Conservation (phyloP, 2,797 vertebrate species). For the Silurus aristotelis region DNA sequence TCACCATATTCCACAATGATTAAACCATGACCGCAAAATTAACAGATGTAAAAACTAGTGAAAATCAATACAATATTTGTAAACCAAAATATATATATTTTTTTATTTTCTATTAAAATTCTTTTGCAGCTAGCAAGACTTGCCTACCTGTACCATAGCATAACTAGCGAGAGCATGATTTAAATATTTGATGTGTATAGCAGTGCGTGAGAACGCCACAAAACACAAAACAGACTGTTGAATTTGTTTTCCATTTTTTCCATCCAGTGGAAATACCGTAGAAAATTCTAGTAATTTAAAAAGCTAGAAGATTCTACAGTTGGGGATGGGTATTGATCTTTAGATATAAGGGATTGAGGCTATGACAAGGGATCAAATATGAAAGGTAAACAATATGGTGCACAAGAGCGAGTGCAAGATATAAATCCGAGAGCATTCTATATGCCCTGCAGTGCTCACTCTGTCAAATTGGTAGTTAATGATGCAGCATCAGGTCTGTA, state of each 20-base stretch:
- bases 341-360: neutral
- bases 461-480: conserved; percentile 14
- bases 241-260: neutral
- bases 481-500: neutral
- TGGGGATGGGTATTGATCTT: neutral
- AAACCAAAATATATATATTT: neutral
- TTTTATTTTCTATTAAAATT: neutral
- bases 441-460: conserved; percentile 1
- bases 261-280: neutral
- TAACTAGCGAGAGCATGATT: neutral
- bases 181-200: neutral
- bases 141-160: neutral
- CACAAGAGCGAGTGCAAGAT: neutral
- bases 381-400: neutral
- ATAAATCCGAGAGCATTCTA: neutral
- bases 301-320: neutral
- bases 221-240: neutral
- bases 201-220: neutral
- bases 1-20: neutral
- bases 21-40: neutral
- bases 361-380: neutral
- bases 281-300: neutral
- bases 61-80: neutral
- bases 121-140: neutral
- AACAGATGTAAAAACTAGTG: neutral